phyloP scores from a whole-genome alignment of 37 sponge, comb jelly and placozoan genomes.

The Beroe forskalii region DNA sequence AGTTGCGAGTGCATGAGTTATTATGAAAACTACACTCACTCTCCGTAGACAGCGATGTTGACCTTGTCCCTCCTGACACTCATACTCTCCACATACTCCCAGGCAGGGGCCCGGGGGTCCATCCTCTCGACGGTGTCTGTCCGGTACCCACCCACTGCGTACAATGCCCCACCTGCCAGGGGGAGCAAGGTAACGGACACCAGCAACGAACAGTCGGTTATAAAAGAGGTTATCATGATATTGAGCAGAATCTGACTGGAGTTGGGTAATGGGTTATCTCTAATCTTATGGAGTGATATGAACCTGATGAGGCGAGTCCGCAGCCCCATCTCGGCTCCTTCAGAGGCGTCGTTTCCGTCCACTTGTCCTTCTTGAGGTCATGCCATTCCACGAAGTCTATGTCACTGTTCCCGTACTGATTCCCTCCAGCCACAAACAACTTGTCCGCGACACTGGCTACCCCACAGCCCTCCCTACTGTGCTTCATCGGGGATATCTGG shows the following conservation, averaged over 20 bases:
- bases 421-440: slow-evolving; percentile 40
- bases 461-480: slow-evolving; percentile 55
- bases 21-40: not conserved
- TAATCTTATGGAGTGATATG: no score
- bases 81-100: slow-evolving; percentile 59
- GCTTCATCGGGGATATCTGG: slow-evolving; percentile 65
- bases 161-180: slow-evolving; percentile 48
- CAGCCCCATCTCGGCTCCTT: slow-evolving; percentile 49
- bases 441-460: slow-evolving; percentile 15
- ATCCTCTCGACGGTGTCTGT: slow-evolving; percentile 58
- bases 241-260: no score
- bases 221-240: no score
- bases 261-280: no score
- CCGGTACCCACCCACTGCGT: slow-evolving; percentile 47
- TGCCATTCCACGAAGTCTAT: slow-evolving; percentile 23
- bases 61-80: slow-evolving; percentile 31
- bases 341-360: not conserved
- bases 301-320: slow-evolving; percentile 25
- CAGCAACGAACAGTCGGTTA: no score
- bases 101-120: slow-evolving; percentile 6
- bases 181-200: no score
- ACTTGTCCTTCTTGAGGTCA: slow-evolving; percentile 58
- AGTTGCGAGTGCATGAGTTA: no score
- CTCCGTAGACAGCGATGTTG: slow-evolving; percentile 19
- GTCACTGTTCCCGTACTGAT: slow-evolving; percentile 64